phyloP scores from a whole-genome alignment of 1,140 invertebrate genomes.

The Nylanderia fulva region DNA sequence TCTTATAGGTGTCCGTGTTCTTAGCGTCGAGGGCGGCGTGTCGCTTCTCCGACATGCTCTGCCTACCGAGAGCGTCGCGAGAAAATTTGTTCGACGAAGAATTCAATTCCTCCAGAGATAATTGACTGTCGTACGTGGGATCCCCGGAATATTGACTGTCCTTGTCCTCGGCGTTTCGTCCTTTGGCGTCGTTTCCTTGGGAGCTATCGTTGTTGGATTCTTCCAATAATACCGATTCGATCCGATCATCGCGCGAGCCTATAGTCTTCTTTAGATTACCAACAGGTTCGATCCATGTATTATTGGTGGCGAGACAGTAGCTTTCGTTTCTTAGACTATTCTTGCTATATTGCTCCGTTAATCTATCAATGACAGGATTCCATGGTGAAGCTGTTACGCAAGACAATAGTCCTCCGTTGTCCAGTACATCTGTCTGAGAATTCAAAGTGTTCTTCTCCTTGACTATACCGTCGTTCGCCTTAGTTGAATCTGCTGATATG shows the following conservation, averaged over 20 bases:
- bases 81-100: conserved; percentile 90
- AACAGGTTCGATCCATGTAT: conserved; percentile 82
- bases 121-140: conserved; percentile 91
- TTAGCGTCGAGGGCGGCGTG: conserved; percentile 98
- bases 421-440: conserved; percentile 75
- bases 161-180: conserved; percentile 78
- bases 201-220: conserved; percentile 77
- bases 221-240: conserved; percentile 79
- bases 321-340: conserved; percentile 92
- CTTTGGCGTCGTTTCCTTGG: conserved; percentile 72
- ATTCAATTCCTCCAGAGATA: conserved; percentile 90
- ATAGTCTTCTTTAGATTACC: conserved; percentile 77
- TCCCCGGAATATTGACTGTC: conserved; percentile 86
- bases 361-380: conserved; percentile 94
- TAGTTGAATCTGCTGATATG: conserved; percentile 77
- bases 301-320: conserved; percentile 91
- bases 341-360: conserved; percentile 90
- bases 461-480: conserved; percentile 72
- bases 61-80: conserved; percentile 96
- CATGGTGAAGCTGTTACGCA: conserved; percentile 81
- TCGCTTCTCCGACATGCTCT: conserved; percentile 99
- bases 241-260: conserved; percentile 74
- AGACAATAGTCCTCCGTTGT: conserved; percentile 73
- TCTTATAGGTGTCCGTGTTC: conserved; percentile 97
- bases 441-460: conserved; percentile 82